Evolutionary conservation across 2,113 vertebrate genomes (phyloP), one percentile per base, ranked within the genome.

Genomic region (Caranx melampygus): DNA sequence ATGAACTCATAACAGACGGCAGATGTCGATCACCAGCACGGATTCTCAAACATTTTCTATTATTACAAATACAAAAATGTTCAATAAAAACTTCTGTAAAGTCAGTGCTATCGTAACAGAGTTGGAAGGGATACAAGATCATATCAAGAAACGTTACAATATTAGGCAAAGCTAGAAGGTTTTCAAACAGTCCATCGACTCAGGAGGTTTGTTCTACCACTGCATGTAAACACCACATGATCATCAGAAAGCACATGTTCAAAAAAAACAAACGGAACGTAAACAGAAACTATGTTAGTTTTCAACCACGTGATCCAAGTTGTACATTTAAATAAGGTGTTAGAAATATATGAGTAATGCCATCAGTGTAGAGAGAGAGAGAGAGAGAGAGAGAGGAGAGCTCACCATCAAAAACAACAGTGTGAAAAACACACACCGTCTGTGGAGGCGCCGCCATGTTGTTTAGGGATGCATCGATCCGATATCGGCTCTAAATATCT

Each of bases 1-100:
- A 69, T 33, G 34, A 85, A 80, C 57, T 80, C 33, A 59, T 73
- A 68, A 60, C 49, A 79, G 45, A 83, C 63, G 42, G 91, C 85
- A 66, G 59, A 72, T 88, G 87, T 86, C 78, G 85, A 89, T 87
- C 85, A 93, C 89, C 88, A 78, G 87, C 77, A 90, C 81, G 83
- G 82, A 85, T 89, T 91, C 79, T 91, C 82, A 82, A 88, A 93
- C 88, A 89, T 87, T 89, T 89, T 93, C 90, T 92, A 85, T 91
- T 91, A 75, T 88, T 92, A 94, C 94, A 94, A 93, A 92, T 95
- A 95, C 94, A 95, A 95, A 94, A 94, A 93, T 82, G 80, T 89
- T 91, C 82, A 80, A 94, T 95, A 95, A 86, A 95, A 95, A 95
- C 80, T 26, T 26, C 26, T 91, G 89, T 75, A 92, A 94, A 92